phyloP scores from a whole-genome alignment of 2,113 vertebrate genomes.

The Coturnix japonica region DNA sequence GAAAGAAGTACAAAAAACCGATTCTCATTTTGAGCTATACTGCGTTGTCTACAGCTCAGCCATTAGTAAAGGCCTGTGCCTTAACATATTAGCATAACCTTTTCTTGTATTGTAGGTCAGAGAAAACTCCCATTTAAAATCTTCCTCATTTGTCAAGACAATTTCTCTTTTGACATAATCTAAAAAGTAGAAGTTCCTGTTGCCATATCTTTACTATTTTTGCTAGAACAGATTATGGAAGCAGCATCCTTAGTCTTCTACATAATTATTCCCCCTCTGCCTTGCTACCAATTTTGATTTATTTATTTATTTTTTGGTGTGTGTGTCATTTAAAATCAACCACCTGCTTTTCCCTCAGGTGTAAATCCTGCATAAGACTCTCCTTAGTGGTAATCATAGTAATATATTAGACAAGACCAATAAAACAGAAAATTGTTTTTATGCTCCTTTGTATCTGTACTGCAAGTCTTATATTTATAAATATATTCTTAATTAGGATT shows the following conservation, averaged over 20 bases:
- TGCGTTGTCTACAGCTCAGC: slow-evolving; percentile 27
- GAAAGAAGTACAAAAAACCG: slow-evolving; percentile 28
- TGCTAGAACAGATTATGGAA: neutral
- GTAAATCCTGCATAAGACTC: neutral
- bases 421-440: neutral
- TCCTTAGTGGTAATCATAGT: neutral
- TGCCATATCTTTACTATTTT: slow-evolving; percentile 8
- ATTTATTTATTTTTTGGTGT: too few relatives aligned
- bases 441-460: neutral
- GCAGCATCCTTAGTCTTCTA: slow-evolving; percentile 4
- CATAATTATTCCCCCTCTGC: neutral
- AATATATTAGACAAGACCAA: neutral
- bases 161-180: slow-evolving; percentile 58
- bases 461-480: neutral
- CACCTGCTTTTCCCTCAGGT: neutral
- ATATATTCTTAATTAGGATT: neutral
- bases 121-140: slow-evolving; percentile 62
- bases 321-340: neutral
- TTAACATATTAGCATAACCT: slow-evolving; percentile 66
- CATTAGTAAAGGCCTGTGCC: slow-evolving; percentile 48
- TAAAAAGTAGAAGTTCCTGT: neutral
- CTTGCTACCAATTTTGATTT: neutral
- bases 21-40: neutral
- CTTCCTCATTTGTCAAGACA: slow-evolving; percentile 68
- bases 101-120: slow-evolving; percentile 51